Conservation (phyloP, 1,140 invertebrate species). For the Hyles euphorbiae region DNA sequence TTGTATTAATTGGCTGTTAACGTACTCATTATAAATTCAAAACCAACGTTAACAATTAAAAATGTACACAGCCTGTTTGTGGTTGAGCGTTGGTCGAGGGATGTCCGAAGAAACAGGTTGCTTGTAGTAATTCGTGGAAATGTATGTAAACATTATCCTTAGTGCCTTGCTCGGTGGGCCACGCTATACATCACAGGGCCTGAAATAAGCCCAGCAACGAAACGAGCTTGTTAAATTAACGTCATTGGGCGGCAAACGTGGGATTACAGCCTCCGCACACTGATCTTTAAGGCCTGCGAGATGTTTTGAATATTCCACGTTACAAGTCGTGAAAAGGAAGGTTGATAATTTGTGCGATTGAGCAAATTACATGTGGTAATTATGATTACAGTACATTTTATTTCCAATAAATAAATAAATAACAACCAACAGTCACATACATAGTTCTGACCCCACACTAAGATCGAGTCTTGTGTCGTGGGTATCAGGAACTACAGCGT, state of each 20-base stretch:
- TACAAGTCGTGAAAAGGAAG: too few species aligned
- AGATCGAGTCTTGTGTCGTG: too few species aligned
- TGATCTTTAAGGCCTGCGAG: slow-evolving; percentile 3
- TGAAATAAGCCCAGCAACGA: slow-evolving; percentile 10
- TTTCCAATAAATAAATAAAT: neutral
- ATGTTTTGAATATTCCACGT: slow-evolving; percentile 1
- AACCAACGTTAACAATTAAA: too few species aligned
- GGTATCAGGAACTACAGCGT: too few species aligned
- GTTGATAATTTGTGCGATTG: neutral
- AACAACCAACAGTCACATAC: too few species aligned
- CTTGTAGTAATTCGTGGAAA: slow-evolving; percentile 2
- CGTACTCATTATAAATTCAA: too few species aligned
- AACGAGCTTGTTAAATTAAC: slow-evolving; percentile 15
- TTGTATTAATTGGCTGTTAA: too few species aligned
- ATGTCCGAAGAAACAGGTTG: too few species aligned
- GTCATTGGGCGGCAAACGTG: slow-evolving; percentile 11
- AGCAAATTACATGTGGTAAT: neutral
- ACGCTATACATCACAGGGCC: slow-evolving; percentile 10
- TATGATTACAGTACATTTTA: neutral
- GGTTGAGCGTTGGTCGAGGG: too few species aligned
- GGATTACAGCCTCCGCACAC: slow-evolving; percentile 6
- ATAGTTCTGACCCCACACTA: too few species aligned
- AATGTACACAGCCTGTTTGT: too few species aligned
- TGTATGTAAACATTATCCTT: slow-evolving; percentile 11
- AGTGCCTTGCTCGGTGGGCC: slow-evolving; percentile 2